Base-by-base conservation (phyloP, 2,113 vertebrate genomes). In the Sciurus niger region DNA sequence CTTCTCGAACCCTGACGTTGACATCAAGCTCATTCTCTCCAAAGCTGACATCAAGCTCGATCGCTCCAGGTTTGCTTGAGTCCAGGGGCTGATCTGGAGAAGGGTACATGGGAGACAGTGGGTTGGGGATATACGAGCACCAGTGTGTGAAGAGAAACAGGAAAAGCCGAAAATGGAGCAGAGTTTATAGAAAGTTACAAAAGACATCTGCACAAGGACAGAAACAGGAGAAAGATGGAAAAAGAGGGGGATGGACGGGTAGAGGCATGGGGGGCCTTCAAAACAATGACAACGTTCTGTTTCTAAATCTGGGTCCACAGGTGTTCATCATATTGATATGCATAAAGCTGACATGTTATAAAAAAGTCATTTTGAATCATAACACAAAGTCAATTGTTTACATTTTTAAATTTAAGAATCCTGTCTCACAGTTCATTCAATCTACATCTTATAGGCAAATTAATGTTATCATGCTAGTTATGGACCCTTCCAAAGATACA, bases 41-140 rank as follows among this genome's bases (percentile, higher is more conserved):
- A 18, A 0, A 0, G 8, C 25, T 0, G 25, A 84, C 4, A 7
- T 2, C 22, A 20, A 6, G 34, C 37, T 91, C 6, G 55, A 24
- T 30, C 0, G 12, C 2, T 92, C 94, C 68, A 13, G 2, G 9
- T 43, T 78, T 1, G 8, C 16, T 8, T 20, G n/a, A 28, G 17
- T 18, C 22, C 28, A 46, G 85, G 48, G 12, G 25, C 0, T 10
- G 2, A 43, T 11, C 87, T 96, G 34, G 40, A 89, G 65, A 92
- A 43, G 92, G 63, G 37, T 13, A 8, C 51, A 37, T 22, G 24
- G 30, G 40, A 17, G 22, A 58, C 60, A 12, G 0, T 32, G 58
- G 55, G 58, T 6, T 46, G 11, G 30, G 34, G 40, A 17, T 13
- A 58, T 67, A 12, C 46, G 55, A 28, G 51, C 65, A 18, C 12